Evolutionary conservation across 2,888 invertebrate species (phyloP), one percentile per base, ranked within the genome.

Genomic region (Euphydryas editha): DNA sequence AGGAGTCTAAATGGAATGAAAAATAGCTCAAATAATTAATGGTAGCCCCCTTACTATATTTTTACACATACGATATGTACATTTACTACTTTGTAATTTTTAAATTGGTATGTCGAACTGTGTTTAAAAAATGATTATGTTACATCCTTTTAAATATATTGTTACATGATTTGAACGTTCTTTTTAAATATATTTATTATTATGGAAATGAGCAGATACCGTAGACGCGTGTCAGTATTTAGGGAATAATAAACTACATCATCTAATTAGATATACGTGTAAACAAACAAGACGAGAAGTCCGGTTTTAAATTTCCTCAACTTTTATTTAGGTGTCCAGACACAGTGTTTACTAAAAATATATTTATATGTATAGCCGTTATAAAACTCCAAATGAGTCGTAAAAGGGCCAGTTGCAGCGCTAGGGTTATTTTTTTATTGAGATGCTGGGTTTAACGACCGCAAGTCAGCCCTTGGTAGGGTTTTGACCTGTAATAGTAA

Each of bases 341-440:
- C 72, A 69, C 71, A 64, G 58, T 73, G 76, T 74, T 76, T 75
- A 77, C 75, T 72, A 67, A 68, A 72, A 72, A 73, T 73, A 72
- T 75, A 54, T 54, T 54, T 73, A 74, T 72, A 74, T 73, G 73
- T 75, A 76, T 74, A 74, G 71, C 68, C 75, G 83, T 80, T 85
- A 84, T 86, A 85, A 86, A 84, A 83, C 74, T 77, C 72, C 76
- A 76, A 83, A 83, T 80, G 81, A 76, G 75, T 84, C 88, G 81
- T 89, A 88, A 90, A 88, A 78, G 69, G 72, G 75, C 78, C 79
- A 75, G 80, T 78, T 79, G 79, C 76, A 75, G 73, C 69, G 78
- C 80, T 81, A 80, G 82, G 81, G 82, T 78, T 30, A 77, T 54
- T 80, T 82, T 88, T 90, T 90, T 90, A 88, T 86, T 83, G 82